phyloP scores from a whole-genome alignment of 2,888 invertebrate species.

The Stenurella melanura region DNA sequence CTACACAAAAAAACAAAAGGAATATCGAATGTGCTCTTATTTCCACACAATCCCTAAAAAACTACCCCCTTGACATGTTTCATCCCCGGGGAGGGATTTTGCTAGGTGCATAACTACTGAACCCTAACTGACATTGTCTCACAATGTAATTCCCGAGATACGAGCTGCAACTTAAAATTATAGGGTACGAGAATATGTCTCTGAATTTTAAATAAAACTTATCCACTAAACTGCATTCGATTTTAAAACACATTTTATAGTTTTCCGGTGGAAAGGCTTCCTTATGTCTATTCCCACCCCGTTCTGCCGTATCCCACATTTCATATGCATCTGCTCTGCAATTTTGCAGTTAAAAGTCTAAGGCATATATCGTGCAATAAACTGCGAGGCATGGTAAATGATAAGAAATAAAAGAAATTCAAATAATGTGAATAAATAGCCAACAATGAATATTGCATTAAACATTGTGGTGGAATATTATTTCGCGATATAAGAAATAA shows the following conservation, averaged over 20 bases:
- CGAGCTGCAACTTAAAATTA: constrained; percentile 14
- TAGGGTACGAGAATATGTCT: constrained; percentile 1
- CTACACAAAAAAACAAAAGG: not conserved
- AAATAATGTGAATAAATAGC: not conserved
- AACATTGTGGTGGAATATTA: not conserved
- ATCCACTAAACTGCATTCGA: constrained; percentile 8
- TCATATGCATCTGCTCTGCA: constrained; percentile 17
- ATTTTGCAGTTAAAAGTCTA: not conserved
- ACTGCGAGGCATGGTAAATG: constrained; percentile 1
- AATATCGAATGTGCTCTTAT: constrained; percentile 3
- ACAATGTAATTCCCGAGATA: constrained; percentile 27
- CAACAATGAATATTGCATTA: not conserved
- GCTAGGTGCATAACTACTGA: constrained; percentile 8
- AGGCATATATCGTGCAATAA: not conserved
- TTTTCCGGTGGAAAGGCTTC: constrained; percentile 5
- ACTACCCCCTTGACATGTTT: not conserved
- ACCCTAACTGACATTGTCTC: constrained; percentile 25
- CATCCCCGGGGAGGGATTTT: not conserved
- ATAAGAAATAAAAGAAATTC: not conserved
- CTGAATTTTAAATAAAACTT: constrained; percentile 31
- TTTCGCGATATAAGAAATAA: too few relatives aligned
- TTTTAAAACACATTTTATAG: constrained; percentile 22
- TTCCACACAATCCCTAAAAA: constrained; percentile 4
- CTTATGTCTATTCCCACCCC: constrained; percentile 4
- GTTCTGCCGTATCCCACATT: not conserved